Base-by-base conservation (phyloP, 2,797 vertebrate genomes). In the Halcyon badia region DNA sequence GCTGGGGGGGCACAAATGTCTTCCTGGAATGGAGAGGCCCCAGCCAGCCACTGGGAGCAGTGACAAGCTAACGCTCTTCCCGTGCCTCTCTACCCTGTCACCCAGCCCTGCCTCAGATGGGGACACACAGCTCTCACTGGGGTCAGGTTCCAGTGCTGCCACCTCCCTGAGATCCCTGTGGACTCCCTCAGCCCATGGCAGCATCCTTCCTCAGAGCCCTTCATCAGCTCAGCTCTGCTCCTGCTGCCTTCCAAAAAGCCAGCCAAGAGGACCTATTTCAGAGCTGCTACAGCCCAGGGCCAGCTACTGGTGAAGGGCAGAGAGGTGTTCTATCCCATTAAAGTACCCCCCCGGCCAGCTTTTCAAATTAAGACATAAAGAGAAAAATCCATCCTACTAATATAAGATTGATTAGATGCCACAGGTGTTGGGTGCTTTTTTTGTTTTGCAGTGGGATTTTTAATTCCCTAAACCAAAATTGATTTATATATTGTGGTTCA, bases 351-450 rank as follows among this genome's bases (percentile, higher is more conserved):
- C 62, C 68, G 86, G 93, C 62, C 89, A 84, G 73, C 35, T 80
- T 91, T 86, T 80, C 61, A 26, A 94, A 96, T 95, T 90, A 87
- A 89, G 69, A 87, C 89, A 93, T 76, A 80, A 89, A 86, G 75
- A 83, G 77, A 88, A 95, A 97, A 97, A 97, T 95, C 95, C 87
- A 96, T 95, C 92, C 92, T 26, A 19, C 83, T 81, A 95, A 92
- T 37, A 44, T 11, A 94, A 96, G 95, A 97, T 97, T 91, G 97
- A 97, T 97, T 84, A 87, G 94, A 78, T 92, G 94, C 83, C 95
- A 48, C 10, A 57, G 92, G 76, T 91, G 25, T 57, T 90, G 56
- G 86, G 83, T 76, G 81, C 35, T 82, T 76, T 69, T 37, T 86
- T 73, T 22, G 16, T 54, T 88, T 77, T 19, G 20, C 44, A 39